Conservation (phyloP, 2,113 vertebrate species). For the Ariopsis seemanni region DNA sequence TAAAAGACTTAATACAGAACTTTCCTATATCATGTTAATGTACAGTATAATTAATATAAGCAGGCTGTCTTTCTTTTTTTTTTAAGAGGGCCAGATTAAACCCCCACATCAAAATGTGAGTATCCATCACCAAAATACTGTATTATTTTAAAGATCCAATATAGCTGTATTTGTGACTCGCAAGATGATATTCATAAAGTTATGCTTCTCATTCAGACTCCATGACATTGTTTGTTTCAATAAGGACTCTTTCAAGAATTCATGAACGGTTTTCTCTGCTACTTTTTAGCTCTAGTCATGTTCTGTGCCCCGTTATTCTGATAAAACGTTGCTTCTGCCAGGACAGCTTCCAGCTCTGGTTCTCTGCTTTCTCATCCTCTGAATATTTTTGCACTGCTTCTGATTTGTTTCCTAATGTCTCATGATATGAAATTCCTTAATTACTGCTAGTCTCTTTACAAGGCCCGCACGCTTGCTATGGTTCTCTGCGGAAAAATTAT, state of each 20-base stretch:
- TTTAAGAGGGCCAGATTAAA: not conserved
- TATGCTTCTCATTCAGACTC: not conserved
- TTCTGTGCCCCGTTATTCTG: not conserved
- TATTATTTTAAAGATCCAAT: not conserved
- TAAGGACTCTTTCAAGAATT: not conserved
- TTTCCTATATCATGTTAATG: not conserved
- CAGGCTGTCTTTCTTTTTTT: not conserved
- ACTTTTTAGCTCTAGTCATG: not conserved
- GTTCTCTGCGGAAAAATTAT: not conserved
- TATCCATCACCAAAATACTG: not conserved
- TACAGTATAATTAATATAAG: not conserved
- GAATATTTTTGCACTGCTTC: not conserved
- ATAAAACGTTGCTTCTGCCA: not conserved
- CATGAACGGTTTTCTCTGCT: not conserved
- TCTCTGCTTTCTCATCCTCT: not conserved
- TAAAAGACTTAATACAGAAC: not conserved
- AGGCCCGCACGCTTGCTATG: not conserved
- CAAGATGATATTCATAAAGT: not conserved
- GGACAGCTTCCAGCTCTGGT: not conserved
- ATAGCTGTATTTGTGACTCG: not conserved
- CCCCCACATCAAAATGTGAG: not conserved
- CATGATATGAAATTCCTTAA: not conserved
- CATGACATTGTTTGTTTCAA: not conserved
- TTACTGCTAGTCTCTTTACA: not conserved
- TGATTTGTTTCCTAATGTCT: not conserved